A percentile compares a stretch with the other conserved stretches of the same genome.
Evolutionary conservation across 2,797 vertebrate genomes (phyloP).

Genomic region (Hippopotamyrus pictus): DNA sequence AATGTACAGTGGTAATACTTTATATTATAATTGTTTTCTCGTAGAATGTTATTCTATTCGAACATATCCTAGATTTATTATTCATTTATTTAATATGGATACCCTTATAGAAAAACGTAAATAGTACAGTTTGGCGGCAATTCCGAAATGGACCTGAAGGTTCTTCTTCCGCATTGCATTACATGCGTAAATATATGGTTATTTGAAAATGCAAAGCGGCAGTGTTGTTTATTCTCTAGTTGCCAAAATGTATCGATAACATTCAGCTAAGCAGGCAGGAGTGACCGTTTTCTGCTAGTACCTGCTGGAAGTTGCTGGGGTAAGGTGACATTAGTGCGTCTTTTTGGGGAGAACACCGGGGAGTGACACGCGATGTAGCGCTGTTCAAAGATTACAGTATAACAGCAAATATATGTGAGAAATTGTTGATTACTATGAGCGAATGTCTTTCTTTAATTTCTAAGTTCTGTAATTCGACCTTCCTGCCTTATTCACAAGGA

Average conservation of each 20-base stretch:
- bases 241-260: background rate
- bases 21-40: no score
- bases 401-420: background rate
- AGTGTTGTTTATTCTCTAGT: background rate
- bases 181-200: background rate
- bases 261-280: background rate
- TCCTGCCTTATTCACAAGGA: background rate
- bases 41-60: background rate
- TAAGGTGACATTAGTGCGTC: background rate
- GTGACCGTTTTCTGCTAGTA: background rate
- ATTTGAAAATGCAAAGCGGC: background rate
- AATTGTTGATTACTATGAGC: background rate
- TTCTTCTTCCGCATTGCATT: background rate
- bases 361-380: background rate
- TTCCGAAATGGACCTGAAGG: background rate
- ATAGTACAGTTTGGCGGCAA: constrained; percentile 13
- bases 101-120: constrained; percentile 5
- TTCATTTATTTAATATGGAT: background rate
- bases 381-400: background rate
- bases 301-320: background rate
- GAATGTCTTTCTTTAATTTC: background rate
- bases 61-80: background rate
- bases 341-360: background rate
- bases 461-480: background rate
- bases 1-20: background rate